These are phyloP conservation scores for Sceliomorpha sp. DNA, from an alignment of 2,888 invertebrate species.

Conservation along the genomic window DNA sequence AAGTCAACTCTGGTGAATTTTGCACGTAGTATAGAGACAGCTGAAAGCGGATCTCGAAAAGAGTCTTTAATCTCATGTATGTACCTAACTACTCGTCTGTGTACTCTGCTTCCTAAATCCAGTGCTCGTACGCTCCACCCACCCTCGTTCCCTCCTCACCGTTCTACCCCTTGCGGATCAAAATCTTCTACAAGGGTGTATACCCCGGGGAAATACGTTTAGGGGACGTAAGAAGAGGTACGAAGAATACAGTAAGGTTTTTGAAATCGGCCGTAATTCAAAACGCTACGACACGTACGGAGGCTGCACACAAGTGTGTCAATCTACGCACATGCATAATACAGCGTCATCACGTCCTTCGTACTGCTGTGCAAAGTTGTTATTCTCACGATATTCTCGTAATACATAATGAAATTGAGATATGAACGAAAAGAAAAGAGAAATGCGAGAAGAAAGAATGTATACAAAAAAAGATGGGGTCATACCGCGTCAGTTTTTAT, in stretches of 20 bases:
- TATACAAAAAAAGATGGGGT: too few relatives aligned
- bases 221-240: slow-evolving; percentile 30
- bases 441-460: too few relatives aligned
- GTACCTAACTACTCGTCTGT: too few relatives aligned
- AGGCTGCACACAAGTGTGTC: slow-evolving; percentile 37
- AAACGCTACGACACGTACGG: slow-evolving; percentile 12
- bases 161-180: slow-evolving; percentile 9
- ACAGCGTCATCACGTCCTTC: slow-evolving; percentile 10
- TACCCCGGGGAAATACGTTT: slow-evolving; percentile 57
- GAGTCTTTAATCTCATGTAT: too few relatives aligned
- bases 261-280: slow-evolving; percentile 14
- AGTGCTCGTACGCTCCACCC: slow-evolving; percentile 12
- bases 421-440: slow-evolving; percentile 5
- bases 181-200: slow-evolving; percentile 34
- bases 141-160: slow-evolving; percentile 14
- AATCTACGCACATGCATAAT: slow-evolving; percentile 30
- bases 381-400: neutral
- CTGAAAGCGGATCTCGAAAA: slow-evolving; percentile 43
- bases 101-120: too few relatives aligned
- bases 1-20: neutral
- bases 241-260: slow-evolving; percentile 4
- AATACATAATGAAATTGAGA: neutral
- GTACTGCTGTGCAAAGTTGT: neutral
- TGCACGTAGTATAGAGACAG: slow-evolving; percentile 12
- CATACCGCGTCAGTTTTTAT: too few relatives aligned